phyloP scores from a whole-genome alignment of 2,797 vertebrate species.

The Agapornis canus region DNA sequence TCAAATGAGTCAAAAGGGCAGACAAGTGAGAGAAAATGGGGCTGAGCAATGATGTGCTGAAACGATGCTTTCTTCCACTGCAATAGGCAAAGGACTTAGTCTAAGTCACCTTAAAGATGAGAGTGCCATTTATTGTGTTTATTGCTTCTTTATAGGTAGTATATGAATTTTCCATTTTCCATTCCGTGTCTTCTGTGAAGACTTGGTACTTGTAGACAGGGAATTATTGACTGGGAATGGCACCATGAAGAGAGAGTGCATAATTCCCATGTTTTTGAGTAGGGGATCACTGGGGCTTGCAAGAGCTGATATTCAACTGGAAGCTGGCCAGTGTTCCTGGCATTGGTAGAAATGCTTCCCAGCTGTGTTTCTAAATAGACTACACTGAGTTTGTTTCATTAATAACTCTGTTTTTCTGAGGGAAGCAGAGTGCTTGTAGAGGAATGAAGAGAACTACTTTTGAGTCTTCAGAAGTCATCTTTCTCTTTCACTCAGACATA shows the following conservation, averaged over 20 bases:
- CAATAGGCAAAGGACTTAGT: neutral
- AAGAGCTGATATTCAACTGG: neutral
- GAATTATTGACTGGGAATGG: neutral
- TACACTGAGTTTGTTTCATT: neutral
- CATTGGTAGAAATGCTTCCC: neutral
- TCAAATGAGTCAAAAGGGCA: neutral
- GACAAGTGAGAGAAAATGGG: neutral
- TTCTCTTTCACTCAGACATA: neutral
- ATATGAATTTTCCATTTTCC: neutral
- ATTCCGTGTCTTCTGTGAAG: neutral
- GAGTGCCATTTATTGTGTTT: accelerated
- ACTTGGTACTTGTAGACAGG: neutral
- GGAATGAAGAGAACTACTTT: neutral
- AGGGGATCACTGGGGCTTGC: neutral
- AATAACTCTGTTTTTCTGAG: neutral
- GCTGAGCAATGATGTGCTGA: neutral
- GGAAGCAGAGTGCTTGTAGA: neutral
- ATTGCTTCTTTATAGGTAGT: neutral
- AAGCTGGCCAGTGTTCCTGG: neutral
- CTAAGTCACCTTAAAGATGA: neutral
- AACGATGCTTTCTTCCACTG: neutral
- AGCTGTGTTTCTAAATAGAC: neutral
- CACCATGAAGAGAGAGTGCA: neutral
- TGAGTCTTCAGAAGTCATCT: neutral
- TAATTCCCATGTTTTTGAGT: neutral